These are phyloP conservation scores for Acrobasis repandana DNA, from an alignment of 2,888 invertebrate species.

Conservation along the genomic window DNA sequence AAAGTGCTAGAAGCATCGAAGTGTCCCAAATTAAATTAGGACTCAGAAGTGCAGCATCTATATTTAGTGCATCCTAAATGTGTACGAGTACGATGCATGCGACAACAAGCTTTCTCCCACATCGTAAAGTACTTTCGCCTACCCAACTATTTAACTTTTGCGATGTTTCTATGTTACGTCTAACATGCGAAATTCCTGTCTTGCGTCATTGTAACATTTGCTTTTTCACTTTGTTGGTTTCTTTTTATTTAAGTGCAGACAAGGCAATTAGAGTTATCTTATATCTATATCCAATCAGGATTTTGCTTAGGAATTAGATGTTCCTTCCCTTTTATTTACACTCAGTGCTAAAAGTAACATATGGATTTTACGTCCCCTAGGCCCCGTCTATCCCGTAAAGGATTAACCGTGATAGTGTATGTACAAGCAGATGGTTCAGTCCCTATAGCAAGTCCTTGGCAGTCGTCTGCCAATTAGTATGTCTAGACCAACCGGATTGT, in stretches of 20 bases:
- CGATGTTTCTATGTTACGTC: conserved; percentile 39
- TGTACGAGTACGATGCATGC: conserved; percentile 27
- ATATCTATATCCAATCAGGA: too few relatives aligned
- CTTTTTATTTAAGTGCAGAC: background rate
- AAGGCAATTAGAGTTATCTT: too few relatives aligned
- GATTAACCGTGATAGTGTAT: too few relatives aligned
- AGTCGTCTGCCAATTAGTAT: conserved; percentile 61
- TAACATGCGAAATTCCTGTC: conserved; percentile 43
- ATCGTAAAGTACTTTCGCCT: conserved; percentile 51
- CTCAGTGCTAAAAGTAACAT: too few relatives aligned
- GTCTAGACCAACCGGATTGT: conserved; percentile 60
- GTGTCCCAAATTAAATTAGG: conserved; percentile 9
- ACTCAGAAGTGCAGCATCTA: conserved; percentile 15
- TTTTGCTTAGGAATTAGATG: too few relatives aligned
- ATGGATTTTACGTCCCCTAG: too few relatives aligned
- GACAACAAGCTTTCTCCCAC: conserved; percentile 60
- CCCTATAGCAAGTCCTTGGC: conserved; percentile 18
- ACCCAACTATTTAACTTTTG: conserved; percentile 48
- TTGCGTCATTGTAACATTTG: conserved; percentile 43
- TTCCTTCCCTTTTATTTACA: too few relatives aligned
- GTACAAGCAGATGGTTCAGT: too few relatives aligned
- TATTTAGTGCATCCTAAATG: background rate
- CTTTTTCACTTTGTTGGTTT: conserved; percentile 38
- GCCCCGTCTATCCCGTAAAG: too few relatives aligned
- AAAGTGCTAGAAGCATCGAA: conserved; percentile 12